Conservation (phyloP, 1,140 invertebrate species). For the Limonius californicus region DNA sequence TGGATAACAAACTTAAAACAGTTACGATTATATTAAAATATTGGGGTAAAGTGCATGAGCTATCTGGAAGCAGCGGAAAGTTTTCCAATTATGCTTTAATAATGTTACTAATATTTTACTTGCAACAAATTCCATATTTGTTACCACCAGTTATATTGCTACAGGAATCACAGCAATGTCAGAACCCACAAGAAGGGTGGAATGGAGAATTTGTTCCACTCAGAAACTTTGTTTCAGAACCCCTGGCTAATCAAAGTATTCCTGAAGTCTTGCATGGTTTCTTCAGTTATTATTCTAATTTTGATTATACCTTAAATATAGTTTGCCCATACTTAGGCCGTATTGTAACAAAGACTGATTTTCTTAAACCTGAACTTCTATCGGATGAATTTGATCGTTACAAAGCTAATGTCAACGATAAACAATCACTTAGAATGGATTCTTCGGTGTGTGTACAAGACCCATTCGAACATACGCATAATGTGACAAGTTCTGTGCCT, state of each 20-base stretch:
- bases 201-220: slow-evolving; percentile 48
- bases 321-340: slow-evolving; percentile 55
- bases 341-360: slow-evolving; percentile 45
- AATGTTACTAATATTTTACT: slow-evolving; percentile 60
- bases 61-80: slow-evolving; percentile 51
- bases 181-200: slow-evolving; percentile 48
- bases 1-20: slow-evolving; percentile 54
- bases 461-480: slow-evolving; percentile 58
- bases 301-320: slow-evolving; percentile 51
- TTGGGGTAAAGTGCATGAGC: slow-evolving; percentile 58
- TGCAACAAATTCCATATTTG: slow-evolving; percentile 53
- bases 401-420: slow-evolving; percentile 41
- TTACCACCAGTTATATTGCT: slow-evolving; percentile 48
- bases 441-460: slow-evolving; percentile 58
- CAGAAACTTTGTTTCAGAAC: slow-evolving; percentile 22
- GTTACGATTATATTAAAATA: slow-evolving; percentile 64
- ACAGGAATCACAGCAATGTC: slow-evolving; percentile 35
- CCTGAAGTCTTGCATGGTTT: slow-evolving; percentile 55
- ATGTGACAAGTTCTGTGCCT: slow-evolving; percentile 47
- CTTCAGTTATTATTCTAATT: slow-evolving; percentile 56
- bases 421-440: slow-evolving; percentile 43
- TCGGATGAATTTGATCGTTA: slow-evolving; percentile 49
- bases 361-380: slow-evolving; percentile 45
- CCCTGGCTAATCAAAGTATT: slow-evolving; percentile 30
- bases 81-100: slow-evolving; percentile 60